Evolutionary conservation across 2,113 vertebrate genomes (phyloP).

Genomic region (Mesoclemmys tuberculata): DNA sequence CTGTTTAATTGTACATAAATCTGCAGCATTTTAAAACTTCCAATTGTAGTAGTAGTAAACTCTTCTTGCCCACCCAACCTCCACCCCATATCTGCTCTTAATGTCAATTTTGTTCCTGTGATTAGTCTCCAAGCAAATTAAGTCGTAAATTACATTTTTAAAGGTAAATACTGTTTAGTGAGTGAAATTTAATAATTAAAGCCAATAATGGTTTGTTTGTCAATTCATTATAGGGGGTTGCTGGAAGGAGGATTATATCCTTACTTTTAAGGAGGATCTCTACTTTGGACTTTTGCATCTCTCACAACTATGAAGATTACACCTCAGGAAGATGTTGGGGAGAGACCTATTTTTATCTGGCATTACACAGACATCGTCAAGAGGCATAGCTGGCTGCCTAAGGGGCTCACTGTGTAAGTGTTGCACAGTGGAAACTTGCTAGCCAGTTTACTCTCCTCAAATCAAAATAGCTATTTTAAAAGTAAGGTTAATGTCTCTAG

Average conservation of each 20-base stretch:
- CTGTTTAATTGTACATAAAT: background rate
- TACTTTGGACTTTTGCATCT: background rate
- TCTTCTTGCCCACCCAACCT: background rate
- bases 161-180: background rate
- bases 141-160: accelerated
- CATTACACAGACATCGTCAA: background rate
- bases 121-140: background rate
- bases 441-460: background rate
- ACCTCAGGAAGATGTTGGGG: background rate
- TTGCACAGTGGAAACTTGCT: background rate
- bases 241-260: background rate
- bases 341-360: background rate
- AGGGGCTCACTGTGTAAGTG: background rate
- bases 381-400: background rate
- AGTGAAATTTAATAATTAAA: background rate
- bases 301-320: background rate
- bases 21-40: background rate
- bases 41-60: accelerated
- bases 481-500: background rate
- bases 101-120: background rate
- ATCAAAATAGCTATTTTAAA: background rate
- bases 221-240: background rate
- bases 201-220: background rate
- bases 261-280: background rate
- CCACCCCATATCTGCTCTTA: background rate